Evolutionary conservation across 2,113 vertebrate genomes (phyloP), one percentile per base, ranked within the genome.

Genomic region (Poecile atricapillus): DNA sequence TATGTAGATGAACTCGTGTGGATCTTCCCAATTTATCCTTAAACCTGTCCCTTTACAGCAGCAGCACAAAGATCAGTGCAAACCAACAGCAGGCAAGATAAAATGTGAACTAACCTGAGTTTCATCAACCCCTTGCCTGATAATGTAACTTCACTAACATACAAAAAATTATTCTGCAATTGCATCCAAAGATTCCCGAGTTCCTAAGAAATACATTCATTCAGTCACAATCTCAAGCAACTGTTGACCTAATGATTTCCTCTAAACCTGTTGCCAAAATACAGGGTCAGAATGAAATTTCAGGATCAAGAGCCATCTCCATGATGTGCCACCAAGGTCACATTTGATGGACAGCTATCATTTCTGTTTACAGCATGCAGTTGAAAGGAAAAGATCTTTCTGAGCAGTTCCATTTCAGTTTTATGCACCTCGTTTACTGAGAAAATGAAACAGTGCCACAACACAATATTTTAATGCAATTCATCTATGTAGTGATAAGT

Each of bases 1-100:
- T 18, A 5, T 2, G 2, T 0, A 33, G 15, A 8, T 50, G 6
- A 35, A 55, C 4, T n/a, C 41, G 4, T 0, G 1, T 3, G 33
- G 13, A 10, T 59, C 44, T 53, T 63, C n/a, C 47, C 53, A 80
- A 27, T 7, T 15, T 27, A 52, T 10, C n/a, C 28, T 75, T 16
- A 15, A 70, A 62, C 9, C 13, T 0, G 4, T 8, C 65, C 30
- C 37, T 39, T 44, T 15, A 5, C 28, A 83, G 12, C 7, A 65
- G 35, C 49, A 79, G 30, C 68, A 73, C 31, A 27, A 55, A 68
- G 10, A 39, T 28, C 44, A 64, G 33, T 4, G 64, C 30, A 58
- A 16, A 43, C 31, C 33, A 64, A 31, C 12, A 50, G 33, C 0
- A 22, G 25, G 20, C 22, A 53, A 49, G 33, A 8, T 2, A 64